Base-by-base conservation (phyloP, 2,113 vertebrate species). In the Ellobius talpinus region DNA sequence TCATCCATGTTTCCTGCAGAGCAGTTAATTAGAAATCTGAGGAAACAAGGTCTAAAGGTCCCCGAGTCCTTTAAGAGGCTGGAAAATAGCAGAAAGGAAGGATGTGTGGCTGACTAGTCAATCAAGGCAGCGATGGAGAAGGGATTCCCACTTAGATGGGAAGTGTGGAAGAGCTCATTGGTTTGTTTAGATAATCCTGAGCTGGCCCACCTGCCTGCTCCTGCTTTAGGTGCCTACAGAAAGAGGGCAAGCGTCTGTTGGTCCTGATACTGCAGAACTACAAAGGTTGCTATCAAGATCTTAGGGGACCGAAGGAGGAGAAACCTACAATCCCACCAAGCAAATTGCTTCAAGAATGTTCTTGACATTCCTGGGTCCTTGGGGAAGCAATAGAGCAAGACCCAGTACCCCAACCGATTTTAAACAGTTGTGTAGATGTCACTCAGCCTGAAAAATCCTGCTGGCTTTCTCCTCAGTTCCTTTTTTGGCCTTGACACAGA, bases 261-360 rank as follows among this genome's bases (percentile, higher is more conserved):
- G 82, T 58, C 70, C 63, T 76, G 77, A 55, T 13, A 21, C 23
- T 89, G 21, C 3, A 39, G 21, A 63, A 14, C 39, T 3, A 7
- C 3, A 23, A 66, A 23, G 39, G 26, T 26, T 33, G 39, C 7
- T 65, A 26, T 82, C 9, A 26, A 82, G 19, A 11, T 31, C 78
- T 81, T 14, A 39, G 45, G 33, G 72, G 50, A 19, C 21, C 72
- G 21, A 33, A 82, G 9, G 89, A 81, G 12, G 92, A 97, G 68
- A 74, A 81, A 72, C 13, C 39, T 94, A n/a, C 23, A 94, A 94
- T 52, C 33, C 95, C 23, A 70, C 77, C 47, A 91, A 58, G 79
- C n/a, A 94, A 81, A 91, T 58, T 74, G 73, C 77, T 92, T 85
- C 65, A 23, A 95, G 55, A n/a, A 81, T 82, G 76, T 76, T 73